Conservation (phyloP, 2,888 invertebrate genomes). For the Cactoblastis cactorum region DNA sequence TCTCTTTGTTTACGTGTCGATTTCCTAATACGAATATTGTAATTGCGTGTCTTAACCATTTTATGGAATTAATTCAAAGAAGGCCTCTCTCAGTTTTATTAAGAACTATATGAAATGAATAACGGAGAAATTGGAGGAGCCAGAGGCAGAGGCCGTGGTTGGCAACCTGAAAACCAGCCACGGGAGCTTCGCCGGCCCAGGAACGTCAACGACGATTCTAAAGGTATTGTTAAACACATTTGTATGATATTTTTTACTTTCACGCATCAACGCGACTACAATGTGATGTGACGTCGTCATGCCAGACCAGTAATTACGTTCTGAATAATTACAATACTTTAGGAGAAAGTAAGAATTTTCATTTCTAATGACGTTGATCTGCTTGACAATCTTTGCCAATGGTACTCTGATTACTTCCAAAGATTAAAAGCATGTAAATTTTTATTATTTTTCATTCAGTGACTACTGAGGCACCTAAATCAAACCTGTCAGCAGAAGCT, state of each 20-base stretch:
- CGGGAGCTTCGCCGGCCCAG: conserved; percentile 70
- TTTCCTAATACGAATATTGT: conserved; percentile 34
- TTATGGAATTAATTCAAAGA: conserved; percentile 57
- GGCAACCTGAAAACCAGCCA: conserved; percentile 69
- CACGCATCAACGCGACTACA: conserved; percentile 31
- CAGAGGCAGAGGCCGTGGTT: conserved; percentile 74
- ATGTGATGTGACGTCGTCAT: conserved; percentile 48
- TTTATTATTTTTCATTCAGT: background rate
- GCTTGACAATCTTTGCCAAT: conserved; percentile 52
- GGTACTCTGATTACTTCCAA: conserved; percentile 34
- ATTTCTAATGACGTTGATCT: conserved; percentile 68
- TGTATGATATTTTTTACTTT: conserved; percentile 34
- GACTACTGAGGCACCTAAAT: conserved; percentile 52
- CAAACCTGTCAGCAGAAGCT: conserved; percentile 77
- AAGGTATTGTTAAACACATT: conserved; percentile 42
- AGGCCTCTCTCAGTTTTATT: conserved; percentile 33
- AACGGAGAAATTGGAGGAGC: conserved; percentile 74
- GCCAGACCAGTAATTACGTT: conserved; percentile 48
- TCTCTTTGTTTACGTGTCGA: conserved; percentile 78
- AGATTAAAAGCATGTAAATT: background rate
- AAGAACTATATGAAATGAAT: conserved; percentile 60
- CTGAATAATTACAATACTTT: conserved; percentile 52
- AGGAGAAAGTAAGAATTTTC: conserved; percentile 74
- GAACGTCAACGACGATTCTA: conserved; percentile 52
- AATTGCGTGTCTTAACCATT: conserved; percentile 34